These are phyloP conservation scores for Mythimna pallens DNA, from an alignment of 2,888 invertebrate genomes.

Conservation along the genomic window DNA sequence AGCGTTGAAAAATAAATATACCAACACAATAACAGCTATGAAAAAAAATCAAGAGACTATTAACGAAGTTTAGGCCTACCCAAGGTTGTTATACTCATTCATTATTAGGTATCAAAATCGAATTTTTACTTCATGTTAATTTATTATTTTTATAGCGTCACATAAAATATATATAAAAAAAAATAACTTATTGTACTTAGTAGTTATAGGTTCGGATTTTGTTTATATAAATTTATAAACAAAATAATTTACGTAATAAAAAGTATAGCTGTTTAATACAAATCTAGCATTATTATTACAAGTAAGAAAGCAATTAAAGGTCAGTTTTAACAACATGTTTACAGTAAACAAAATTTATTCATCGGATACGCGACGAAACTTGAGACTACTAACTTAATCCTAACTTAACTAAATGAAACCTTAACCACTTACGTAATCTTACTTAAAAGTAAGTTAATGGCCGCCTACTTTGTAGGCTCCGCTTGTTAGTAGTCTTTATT, in stretches of 20 bases:
- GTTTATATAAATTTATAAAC: background rate
- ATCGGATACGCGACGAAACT: slow-evolving; percentile 49
- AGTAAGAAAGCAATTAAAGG: slow-evolving; percentile 14
- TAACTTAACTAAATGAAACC: slow-evolving; percentile 61
- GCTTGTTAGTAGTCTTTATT: slow-evolving; percentile 40
- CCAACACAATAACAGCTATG: background rate
- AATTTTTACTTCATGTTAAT: background rate
- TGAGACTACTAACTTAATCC: slow-evolving; percentile 57
- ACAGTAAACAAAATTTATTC: slow-evolving; percentile 49
- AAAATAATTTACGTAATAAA: background rate
- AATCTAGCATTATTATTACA: background rate
- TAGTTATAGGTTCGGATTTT: background rate
- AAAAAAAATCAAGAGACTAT: background rate
- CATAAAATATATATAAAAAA: background rate
- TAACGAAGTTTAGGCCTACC: slow-evolving; percentile 33
- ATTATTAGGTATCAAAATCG: background rate
- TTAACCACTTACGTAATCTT: slow-evolving; percentile 58
- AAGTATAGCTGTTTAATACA: background rate
- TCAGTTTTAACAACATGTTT: slow-evolving; percentile 25
- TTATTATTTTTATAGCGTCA: background rate
- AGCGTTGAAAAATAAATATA: background rate
- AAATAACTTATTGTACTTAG: background rate
- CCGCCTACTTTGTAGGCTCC: slow-evolving; percentile 33
- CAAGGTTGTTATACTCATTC: background rate
- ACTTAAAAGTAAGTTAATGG: slow-evolving; percentile 57